Conservation (phyloP, 2,888 invertebrate species). For the Rhabditoides inermis region DNA sequence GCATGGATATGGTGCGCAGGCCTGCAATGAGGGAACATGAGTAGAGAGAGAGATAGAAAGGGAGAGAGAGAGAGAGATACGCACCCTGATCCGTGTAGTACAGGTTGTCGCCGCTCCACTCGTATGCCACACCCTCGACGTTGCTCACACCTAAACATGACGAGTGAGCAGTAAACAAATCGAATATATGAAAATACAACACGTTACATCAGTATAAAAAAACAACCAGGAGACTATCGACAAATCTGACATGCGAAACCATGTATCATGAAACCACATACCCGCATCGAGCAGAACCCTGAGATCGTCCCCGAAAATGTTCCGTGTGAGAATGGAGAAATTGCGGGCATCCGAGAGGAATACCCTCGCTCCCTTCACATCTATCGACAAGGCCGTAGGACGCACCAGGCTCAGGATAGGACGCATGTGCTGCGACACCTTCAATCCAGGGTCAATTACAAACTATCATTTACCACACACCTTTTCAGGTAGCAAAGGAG, state of each 20-base stretch:
- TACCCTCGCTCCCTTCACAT: slow-evolving; percentile 61
- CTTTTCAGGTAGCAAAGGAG: slow-evolving; percentile 55
- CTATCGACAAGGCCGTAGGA: slow-evolving; percentile 67
- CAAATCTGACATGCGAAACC: slow-evolving; percentile 56
- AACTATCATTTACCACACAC: neutral
- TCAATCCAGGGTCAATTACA: neutral
- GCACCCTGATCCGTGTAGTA: neutral
- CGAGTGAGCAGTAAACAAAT: slow-evolving; percentile 55
- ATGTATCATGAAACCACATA: slow-evolving; percentile 46
- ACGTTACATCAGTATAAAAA: too few relatives aligned
- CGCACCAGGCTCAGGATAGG: slow-evolving; percentile 66
- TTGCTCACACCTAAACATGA: slow-evolving; percentile 56
- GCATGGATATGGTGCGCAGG: slow-evolving; percentile 65
- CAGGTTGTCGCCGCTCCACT: slow-evolving; percentile 68
- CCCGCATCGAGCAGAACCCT: slow-evolving; percentile 61
- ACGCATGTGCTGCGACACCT: slow-evolving; percentile 55
- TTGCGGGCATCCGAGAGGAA: slow-evolving; percentile 62
- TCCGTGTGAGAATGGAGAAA: slow-evolving; percentile 61
- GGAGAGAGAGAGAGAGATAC: neutral
- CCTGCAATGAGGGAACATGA: slow-evolving; percentile 74
- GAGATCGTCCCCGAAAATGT: slow-evolving; percentile 59
- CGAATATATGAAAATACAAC: too few relatives aligned
- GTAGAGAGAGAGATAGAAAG: neutral
- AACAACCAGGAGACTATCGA: too few relatives aligned
- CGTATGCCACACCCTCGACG: slow-evolving; percentile 71